These are phyloP conservation scores for Daboia siamensis DNA, from an alignment of 2,113 vertebrate species.

Conservation along the genomic window DNA sequence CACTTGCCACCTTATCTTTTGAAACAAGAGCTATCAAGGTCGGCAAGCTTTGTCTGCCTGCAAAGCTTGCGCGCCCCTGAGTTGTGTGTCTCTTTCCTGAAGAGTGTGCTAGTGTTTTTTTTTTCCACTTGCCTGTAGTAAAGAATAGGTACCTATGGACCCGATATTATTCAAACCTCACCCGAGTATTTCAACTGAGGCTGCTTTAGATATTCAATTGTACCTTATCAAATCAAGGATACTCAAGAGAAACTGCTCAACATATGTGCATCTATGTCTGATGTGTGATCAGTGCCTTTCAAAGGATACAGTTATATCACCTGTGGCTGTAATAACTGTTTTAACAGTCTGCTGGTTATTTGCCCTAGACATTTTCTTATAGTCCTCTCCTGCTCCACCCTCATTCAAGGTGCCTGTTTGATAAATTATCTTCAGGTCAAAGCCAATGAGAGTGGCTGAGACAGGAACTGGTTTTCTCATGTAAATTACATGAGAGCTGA, in stretches of 20 bases:
- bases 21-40: not conserved
- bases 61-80: not conserved
- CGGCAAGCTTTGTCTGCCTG: not conserved
- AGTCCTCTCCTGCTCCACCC: not conserved
- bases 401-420: not conserved
- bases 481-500: conserved; percentile 15
- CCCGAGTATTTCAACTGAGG: not conserved
- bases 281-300: not conserved
- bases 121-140: not conserved
- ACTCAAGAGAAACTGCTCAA: not conserved
- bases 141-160: not conserved
- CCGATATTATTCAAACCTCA: not conserved
- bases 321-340: not conserved
- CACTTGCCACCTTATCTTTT: not conserved
- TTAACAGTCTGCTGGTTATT: not conserved
- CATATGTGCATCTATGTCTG: not conserved
- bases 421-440: conserved; percentile 1
- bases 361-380: not conserved
- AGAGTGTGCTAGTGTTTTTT: not conserved
- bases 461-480: conserved; percentile 9
- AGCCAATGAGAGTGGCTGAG: conserved; percentile 8
- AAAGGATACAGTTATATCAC: not conserved
- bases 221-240: not conserved
- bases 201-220: not conserved
- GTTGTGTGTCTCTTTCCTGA: not conserved